Evolutionary conservation across 2,797 vertebrate genomes (phyloP).

Genomic region (Danio tinwini): DNA sequence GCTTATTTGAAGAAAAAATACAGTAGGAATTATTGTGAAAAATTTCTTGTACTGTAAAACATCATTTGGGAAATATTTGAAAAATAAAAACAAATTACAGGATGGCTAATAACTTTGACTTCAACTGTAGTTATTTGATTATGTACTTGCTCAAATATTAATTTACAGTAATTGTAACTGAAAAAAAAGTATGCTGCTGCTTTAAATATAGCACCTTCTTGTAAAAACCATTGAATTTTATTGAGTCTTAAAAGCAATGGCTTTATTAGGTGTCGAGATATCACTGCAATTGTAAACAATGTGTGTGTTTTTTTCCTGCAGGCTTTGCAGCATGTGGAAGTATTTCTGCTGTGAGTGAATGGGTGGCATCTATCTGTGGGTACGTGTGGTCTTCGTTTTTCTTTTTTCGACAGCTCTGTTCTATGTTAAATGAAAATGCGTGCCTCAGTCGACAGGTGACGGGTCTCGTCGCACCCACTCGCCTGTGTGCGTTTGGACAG

Average conservation of each 20-base stretch:
- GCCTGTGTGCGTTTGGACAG: conserved; percentile 38
- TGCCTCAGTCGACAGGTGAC: conserved; percentile 36
- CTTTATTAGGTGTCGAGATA: background rate
- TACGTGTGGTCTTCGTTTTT: background rate
- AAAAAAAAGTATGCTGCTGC: too few relatives aligned
- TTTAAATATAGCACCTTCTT: background rate
- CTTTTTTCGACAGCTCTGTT: conserved; percentile 28
- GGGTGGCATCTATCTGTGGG: conserved; percentile 14
- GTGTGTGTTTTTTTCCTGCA: conserved; percentile 1
- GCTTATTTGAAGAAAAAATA: too few relatives aligned
- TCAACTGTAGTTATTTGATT: too few relatives aligned
- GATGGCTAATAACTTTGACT: too few relatives aligned
- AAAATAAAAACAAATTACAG: too few relatives aligned
- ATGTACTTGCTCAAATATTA: background rate
- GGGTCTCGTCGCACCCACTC: conserved; percentile 23
- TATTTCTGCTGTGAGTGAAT: background rate
- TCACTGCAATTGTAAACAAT: background rate
- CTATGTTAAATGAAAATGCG: conserved; percentile 34
- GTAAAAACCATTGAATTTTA: background rate
- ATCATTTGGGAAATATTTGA: too few relatives aligned
- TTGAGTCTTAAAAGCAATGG: background rate
- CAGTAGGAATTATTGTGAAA: too few relatives aligned
- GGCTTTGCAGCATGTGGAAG: background rate
- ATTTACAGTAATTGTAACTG: too few relatives aligned
- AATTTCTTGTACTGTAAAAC: too few relatives aligned